These are phyloP conservation scores for Nesoenas mayeri DNA, from an alignment of 2,113 vertebrate genomes.

Conservation along the genomic window DNA sequence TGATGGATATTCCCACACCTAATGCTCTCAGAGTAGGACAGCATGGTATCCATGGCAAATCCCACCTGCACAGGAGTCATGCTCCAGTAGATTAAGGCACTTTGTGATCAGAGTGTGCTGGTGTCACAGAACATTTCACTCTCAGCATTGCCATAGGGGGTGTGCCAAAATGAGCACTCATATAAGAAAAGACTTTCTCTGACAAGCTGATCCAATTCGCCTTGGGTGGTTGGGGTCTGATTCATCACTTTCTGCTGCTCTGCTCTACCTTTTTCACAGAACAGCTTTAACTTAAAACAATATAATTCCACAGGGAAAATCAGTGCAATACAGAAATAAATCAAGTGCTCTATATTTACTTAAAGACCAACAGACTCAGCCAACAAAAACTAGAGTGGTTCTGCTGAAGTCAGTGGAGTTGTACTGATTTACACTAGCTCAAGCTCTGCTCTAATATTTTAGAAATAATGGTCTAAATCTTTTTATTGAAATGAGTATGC, in stretches of 20 bases:
- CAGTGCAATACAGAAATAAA: constrained; percentile 3
- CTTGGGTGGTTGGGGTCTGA: neutral
- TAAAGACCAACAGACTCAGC: neutral
- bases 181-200: neutral
- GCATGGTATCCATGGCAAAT: neutral
- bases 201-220: neutral
- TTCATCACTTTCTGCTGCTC: neutral
- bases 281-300: constrained; percentile 4
- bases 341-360: neutral
- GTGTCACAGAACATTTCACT: neutral
- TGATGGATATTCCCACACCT: neutral
- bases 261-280: neutral
- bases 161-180: neutral
- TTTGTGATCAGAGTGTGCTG: neutral
- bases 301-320: constrained; percentile 9
- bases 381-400: neutral
- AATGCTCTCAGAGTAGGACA: fast-evolving
- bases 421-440: neutral
- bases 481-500: neutral
- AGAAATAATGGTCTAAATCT: neutral
- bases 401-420: neutral
- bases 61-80: neutral
- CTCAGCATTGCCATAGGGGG: neutral
- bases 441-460: neutral
- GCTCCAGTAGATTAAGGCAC: neutral